Evolutionary conservation across 2,888 invertebrate species (phyloP).

Genomic region (Harpalus rubripes): DNA sequence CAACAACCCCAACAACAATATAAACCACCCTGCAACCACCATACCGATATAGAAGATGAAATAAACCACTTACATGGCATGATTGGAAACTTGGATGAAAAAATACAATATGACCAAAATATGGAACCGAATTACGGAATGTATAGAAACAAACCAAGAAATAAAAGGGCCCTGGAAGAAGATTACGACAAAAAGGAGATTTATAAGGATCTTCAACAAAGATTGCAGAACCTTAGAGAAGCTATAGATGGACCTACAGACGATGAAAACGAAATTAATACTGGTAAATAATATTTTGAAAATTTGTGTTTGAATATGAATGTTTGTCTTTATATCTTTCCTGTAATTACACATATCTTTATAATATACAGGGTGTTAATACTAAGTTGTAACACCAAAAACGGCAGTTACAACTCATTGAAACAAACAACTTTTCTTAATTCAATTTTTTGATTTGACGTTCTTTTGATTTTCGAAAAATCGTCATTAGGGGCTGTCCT

Average conservation of each 20-base stretch:
- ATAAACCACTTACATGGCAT: constrained; percentile 38
- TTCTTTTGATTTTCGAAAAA: no score
- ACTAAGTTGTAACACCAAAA: no score
- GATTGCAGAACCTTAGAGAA: constrained; percentile 4
- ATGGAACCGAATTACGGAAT: background rate
- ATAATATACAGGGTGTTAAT: no score
- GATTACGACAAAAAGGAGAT: constrained; percentile 7
- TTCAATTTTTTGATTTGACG: no score
- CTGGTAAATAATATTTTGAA: constrained; percentile 10
- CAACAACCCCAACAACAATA: background rate
- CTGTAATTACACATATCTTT: no score
- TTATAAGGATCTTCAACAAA: constrained; percentile 30
- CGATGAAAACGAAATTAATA: constrained; percentile 15
- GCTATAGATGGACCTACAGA: background rate
- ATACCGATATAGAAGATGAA: constrained; percentile 44
- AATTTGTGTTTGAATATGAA: background rate
- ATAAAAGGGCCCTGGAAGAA: constrained; percentile 2
- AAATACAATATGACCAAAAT: constrained; percentile 23
- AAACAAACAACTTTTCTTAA: no score
- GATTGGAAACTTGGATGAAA: constrained; percentile 28
- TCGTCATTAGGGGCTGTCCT: no score
- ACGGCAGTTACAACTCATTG: no score
- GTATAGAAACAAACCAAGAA: constrained; percentile 29
- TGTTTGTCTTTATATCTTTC: no score
- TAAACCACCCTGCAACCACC: background rate